Base-by-base conservation (phyloP, 2,888 invertebrate species). In the Tanytarsus gracilentus region DNA sequence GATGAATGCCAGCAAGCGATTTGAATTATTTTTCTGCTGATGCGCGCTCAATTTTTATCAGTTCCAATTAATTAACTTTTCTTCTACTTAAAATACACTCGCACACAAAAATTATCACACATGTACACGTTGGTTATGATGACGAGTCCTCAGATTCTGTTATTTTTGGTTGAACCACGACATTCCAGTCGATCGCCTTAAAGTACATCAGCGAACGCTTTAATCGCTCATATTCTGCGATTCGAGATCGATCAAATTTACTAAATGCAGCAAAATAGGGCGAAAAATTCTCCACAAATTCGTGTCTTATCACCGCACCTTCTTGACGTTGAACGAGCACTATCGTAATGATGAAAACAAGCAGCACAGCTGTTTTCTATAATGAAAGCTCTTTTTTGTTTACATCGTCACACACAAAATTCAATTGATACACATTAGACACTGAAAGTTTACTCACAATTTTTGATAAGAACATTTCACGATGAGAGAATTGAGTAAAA, bases 381-480 rank as follows among this genome's bases (percentile, higher is more conserved):
- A n/a, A n/a, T n/a, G n/a, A n/a, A n/a, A n/a, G n/a, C n/a, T n/a
- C n/a, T n/a, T n/a, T n/a, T n/a, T n/a, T n/a, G n/a, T n/a, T n/a
- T n/a, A n/a, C n/a, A n/a, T n/a, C n/a, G n/a, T n/a, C n/a, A n/a
- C n/a, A n/a, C n/a, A n/a, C n/a, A n/a, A n/a, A n/a, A n/a, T n/a
- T n/a, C n/a, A n/a, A n/a, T n/a, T n/a, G n/a, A n/a, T n/a, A n/a
- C n/a, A n/a, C n/a, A n/a, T n/a, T n/a, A n/a, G n/a, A n/a, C n/a
- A n/a, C n/a, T n/a, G n/a, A n/a, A n/a, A n/a, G 11, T 44, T 44
- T 23, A 44, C 44, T 44, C 44, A 44, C 44, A 44, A 18, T 7
- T 44, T 44, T 44, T 44, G 44, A 44, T 44, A 44, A 44, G 44
- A 23, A 44, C 44, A 44, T 36, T 36, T 14, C 36, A 14, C 36